A percentile compares a stretch with the other conserved stretches of the same genome.
These are phyloP conservation scores for Zygothrica quintamaculata DNA, from an alignment of 2,888 invertebrate species.

Conservation along the genomic window DNA sequence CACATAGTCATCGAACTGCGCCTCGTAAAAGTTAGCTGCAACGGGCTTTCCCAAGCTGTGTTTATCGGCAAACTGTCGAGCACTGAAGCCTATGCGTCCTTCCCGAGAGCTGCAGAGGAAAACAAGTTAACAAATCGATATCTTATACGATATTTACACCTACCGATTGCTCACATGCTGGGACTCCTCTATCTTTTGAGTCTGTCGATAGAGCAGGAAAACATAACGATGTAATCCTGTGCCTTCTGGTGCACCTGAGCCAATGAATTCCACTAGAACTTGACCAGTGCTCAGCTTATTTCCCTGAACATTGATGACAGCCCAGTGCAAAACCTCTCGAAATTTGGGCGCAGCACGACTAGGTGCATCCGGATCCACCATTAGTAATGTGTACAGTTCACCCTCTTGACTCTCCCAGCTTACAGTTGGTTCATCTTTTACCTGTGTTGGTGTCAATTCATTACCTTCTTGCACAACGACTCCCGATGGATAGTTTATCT, in stretches of 20 bases:
- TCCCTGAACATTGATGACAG: constrained; percentile 94
- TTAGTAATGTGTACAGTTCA: constrained; percentile 77
- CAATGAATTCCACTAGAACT: constrained; percentile 90
- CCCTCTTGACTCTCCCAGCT: constrained; percentile 58
- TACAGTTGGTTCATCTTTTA: constrained; percentile 79
- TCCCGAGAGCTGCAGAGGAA: constrained; percentile 79
- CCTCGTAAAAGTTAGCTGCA: constrained; percentile 78
- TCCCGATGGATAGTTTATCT: constrained; percentile 79
- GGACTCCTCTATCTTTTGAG: constrained; percentile 39
- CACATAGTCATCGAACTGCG: constrained; percentile 84
- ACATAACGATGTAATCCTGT: constrained; percentile 92
- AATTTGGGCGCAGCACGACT: constrained; percentile 90
- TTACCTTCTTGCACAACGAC: constrained; percentile 87
- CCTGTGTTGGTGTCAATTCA: constrained; percentile 89
- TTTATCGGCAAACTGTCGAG: constrained; percentile 89
- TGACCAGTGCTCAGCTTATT: constrained; percentile 89
- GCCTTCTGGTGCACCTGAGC: constrained; percentile 92
- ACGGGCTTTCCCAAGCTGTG: constrained; percentile 88
- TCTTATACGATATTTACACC: constrained; percentile 2
- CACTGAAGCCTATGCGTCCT: constrained; percentile 87
- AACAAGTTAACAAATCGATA: neutral
- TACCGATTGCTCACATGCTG: constrained; percentile 66
- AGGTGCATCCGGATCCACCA: constrained; percentile 94
- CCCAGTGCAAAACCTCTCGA: constrained; percentile 96
- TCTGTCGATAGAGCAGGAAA: constrained; percentile 91